A percentile compares a stretch with the other conserved stretches of the same genome.
Conservation (phyloP, 2,797 vertebrate species). For the Chelonia mydas region DNA sequence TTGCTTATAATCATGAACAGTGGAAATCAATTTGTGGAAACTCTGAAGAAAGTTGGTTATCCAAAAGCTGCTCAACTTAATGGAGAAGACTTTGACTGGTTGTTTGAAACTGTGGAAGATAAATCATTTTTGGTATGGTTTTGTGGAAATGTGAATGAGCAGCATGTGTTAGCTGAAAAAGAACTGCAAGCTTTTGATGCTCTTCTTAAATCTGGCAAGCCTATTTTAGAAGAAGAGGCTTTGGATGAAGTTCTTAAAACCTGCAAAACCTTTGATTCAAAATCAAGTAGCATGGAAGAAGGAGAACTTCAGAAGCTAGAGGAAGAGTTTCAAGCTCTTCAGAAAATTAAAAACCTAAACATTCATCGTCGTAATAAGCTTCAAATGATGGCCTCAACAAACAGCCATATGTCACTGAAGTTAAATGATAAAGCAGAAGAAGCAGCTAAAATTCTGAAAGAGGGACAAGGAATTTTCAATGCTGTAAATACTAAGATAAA, state of each 20-base stretch:
- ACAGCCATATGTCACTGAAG: constrained; percentile 76
- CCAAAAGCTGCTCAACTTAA: constrained; percentile 84
- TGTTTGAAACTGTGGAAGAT: constrained; percentile 89
- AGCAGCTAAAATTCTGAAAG: constrained; percentile 73
- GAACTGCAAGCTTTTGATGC: constrained; percentile 83
- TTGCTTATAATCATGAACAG: constrained; percentile 83
- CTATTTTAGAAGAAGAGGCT: constrained; percentile 86
- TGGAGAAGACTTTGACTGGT: constrained; percentile 95
- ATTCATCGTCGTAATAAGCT: constrained; percentile 84
- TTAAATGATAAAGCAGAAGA: constrained; percentile 79
- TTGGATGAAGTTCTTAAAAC: constrained; percentile 89
- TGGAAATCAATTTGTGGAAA: constrained; percentile 91
- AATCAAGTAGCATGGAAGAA: constrained; percentile 69
- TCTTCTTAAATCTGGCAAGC: constrained; percentile 82
- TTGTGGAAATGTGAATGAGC: constrained; percentile 85
- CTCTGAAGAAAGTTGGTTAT: constrained; percentile 87
- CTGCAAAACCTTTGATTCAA: constrained; percentile 63
- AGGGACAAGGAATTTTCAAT: constrained; percentile 75
- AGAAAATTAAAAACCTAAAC: constrained; percentile 85
- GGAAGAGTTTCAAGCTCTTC: constrained; percentile 85
- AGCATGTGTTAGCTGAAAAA: constrained; percentile 83
- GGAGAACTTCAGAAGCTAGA: constrained; percentile 82
- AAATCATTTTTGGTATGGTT: constrained; percentile 90
- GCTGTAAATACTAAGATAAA: constrained; percentile 83
- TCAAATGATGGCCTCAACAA: constrained; percentile 81